Conservation (phyloP, 1,140 invertebrate genomes). For the Conus betulinus region DNA sequence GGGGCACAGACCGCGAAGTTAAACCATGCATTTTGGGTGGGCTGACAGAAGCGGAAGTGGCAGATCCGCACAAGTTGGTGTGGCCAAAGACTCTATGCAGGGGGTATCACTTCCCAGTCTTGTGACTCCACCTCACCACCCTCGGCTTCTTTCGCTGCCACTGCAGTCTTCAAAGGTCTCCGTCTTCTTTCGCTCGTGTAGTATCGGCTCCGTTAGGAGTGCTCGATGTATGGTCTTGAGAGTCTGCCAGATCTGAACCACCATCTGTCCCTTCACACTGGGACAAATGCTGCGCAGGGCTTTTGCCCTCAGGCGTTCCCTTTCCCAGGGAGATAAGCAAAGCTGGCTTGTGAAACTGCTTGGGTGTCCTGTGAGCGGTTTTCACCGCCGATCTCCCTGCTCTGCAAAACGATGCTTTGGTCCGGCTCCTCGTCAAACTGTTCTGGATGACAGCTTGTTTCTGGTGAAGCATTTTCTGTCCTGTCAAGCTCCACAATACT, state of each 20-base stretch:
- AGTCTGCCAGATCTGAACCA: neutral
- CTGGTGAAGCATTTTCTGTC: neutral
- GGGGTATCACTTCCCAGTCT: neutral
- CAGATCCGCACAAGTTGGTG: neutral
- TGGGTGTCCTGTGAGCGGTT: too few relatives aligned
- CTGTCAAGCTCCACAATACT: neutral
- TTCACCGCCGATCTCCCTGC: too few relatives aligned
- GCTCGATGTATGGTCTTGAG: neutral
- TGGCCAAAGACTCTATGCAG: neutral
- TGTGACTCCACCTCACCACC: neutral
- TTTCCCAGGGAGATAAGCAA: too few relatives aligned
- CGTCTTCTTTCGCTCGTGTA: neutral
- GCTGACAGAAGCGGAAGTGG: neutral
- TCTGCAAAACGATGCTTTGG: too few relatives aligned
- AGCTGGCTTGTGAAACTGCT: neutral
- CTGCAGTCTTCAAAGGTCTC: neutral
- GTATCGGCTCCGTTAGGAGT: neutral
- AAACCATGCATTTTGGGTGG: neutral
- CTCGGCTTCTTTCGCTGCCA: neutral
- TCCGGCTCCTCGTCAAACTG: too few relatives aligned
- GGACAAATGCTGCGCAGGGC: neutral
- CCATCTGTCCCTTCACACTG: neutral
- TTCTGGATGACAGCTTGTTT: neutral
- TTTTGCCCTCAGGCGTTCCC: too few relatives aligned
- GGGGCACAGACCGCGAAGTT: neutral